Percentiles rank a stretch among this genome's conserved stretches.
Conservation (phyloP, 2,797 vertebrate species). For the Pipistrellus nathusii region DNA sequence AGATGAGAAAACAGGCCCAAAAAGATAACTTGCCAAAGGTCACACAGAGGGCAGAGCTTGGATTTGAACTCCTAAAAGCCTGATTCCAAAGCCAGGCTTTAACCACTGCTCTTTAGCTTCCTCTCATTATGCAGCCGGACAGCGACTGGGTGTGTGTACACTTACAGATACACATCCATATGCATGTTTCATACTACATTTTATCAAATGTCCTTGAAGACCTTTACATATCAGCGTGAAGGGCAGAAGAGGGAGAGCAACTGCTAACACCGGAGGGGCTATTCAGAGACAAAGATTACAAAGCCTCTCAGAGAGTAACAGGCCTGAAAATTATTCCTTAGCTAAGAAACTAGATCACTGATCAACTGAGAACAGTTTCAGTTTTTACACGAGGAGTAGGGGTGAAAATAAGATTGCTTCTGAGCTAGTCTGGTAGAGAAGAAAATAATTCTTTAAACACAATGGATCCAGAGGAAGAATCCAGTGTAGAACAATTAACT, state of each 20-base stretch:
- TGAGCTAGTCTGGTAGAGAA: background rate
- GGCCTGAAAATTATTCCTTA: background rate
- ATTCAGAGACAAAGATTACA: background rate
- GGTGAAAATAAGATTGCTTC: background rate
- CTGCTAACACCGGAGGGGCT: background rate
- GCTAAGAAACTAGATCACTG: slow-evolving; percentile 16
- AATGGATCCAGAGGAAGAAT: background rate
- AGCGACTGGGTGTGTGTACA: background rate
- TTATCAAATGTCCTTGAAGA: background rate
- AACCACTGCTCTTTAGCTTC: background rate
- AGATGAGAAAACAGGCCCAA: background rate
- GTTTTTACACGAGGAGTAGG: background rate
- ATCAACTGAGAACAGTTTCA: background rate
- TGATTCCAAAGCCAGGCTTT: background rate
- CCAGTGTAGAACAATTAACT: background rate
- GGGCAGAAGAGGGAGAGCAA: background rate
- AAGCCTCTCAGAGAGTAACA: background rate
- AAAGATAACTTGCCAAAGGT: background rate
- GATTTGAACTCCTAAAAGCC: background rate
- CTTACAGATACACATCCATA: background rate
- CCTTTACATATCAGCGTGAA: background rate
- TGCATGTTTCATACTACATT: background rate
- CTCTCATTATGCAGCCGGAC: background rate
- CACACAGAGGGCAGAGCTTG: background rate
- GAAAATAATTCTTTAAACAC: background rate